These are phyloP conservation scores for Sericinus montela DNA, from an alignment of 2,888 invertebrate species.

Conservation along the genomic window DNA sequence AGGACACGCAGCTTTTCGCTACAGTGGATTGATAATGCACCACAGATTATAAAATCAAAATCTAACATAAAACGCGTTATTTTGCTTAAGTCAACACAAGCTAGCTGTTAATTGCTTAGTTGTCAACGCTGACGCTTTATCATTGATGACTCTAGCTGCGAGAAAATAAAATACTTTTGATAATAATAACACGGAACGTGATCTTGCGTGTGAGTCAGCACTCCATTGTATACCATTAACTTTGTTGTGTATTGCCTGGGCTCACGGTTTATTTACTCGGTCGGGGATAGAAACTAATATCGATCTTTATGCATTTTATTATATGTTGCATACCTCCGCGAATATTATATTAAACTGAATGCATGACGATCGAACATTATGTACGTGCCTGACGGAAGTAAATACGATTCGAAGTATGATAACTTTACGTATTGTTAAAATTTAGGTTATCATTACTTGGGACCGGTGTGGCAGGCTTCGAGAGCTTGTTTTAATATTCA, in stretches of 20 bases:
- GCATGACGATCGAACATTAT: conserved; percentile 40
- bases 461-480: conserved; percentile 24
- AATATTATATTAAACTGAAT: conserved; percentile 44
- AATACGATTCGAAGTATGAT: conserved; percentile 32
- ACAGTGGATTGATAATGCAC: background rate
- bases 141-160: conserved; percentile 45
- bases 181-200: conserved; percentile 47
- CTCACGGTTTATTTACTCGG: conserved; percentile 68
- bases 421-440: conserved; percentile 25
- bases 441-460: conserved; percentile 21
- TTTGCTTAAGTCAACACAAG: background rate
- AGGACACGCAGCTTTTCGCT: background rate
- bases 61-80: background rate
- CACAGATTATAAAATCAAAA: conserved; percentile 6
- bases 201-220: conserved; percentile 62
- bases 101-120: background rate
- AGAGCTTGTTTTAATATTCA: conserved; percentile 67
- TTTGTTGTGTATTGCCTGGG: conserved; percentile 62
- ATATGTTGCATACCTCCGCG: conserved; percentile 52
- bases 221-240: conserved; percentile 56
- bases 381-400: conserved; percentile 48
- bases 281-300: conserved; percentile 68
- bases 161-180: conserved; percentile 56
- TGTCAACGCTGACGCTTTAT: conserved; percentile 43
- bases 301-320: conserved; percentile 66